Base-by-base conservation (phyloP, 2,113 vertebrate species). In the Phasianus colchicus region DNA sequence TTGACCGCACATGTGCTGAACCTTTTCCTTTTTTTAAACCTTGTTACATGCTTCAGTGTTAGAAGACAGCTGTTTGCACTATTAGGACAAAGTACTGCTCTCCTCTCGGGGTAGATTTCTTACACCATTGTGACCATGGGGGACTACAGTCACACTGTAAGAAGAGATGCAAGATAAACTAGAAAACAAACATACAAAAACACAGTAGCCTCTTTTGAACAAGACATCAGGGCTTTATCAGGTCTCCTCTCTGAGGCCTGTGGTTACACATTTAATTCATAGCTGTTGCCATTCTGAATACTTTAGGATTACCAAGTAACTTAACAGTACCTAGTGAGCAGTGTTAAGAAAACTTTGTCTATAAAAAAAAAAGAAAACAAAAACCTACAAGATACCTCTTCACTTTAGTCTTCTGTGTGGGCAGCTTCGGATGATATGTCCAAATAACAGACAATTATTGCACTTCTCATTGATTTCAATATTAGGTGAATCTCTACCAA, bases 41-140 rank as follows among this genome's bases (percentile, higher is more conserved):
- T 81, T 38, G 74, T 64, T 86, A 34, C 34, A 55, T 9, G 40
- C 73, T 21, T 77, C 89, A 85, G 81, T 81, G 69, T 90, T 91
- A 83, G 42, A 66, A 84, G 88, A 65, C 83, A 94, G 89, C 80
- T 93, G 95, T 72, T 95, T 91, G 77, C 61, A 88, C 54, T 64
- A 93, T 70, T 63, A 94, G 93, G 66, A 78, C 63, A 87, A 93
- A 92, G 71, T 89, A 71, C 27, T 75, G 58, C 76, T 95, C 50
- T 72, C 21, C 45, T 2, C 76, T 78, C 52, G 10, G 60, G 42
- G 60, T 47, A 82, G 54, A 75, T 93, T 84, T 87, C 81, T 86
- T 82, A 52, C 42, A 91, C 50, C n/a, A 20, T 11, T 64, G 63
- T 75, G 86, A 52, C 76, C 88, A 76, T 32, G 60, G 58, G 63